Conservation (phyloP, 2,888 invertebrate genomes). For the Tipula confusa region DNA sequence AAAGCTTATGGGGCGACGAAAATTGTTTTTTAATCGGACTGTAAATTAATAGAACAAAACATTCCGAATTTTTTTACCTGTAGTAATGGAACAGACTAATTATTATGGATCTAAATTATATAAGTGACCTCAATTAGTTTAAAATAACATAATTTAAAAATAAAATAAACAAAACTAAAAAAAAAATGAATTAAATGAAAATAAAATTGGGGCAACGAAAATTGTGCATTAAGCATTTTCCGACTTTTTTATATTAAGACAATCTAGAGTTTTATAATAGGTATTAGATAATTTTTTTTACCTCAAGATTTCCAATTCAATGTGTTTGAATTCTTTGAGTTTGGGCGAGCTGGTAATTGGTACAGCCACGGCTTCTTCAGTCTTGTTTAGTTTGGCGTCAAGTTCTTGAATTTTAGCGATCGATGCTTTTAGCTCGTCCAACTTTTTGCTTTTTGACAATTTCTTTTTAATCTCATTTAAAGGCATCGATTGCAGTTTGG, state of each 20-base stretch:
- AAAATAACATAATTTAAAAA: background rate
- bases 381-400: constrained; percentile 52
- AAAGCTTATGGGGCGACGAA: constrained; percentile 58
- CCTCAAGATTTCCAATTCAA: constrained; percentile 69
- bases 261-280: background rate
- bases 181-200: background rate
- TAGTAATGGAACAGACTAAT: background rate
- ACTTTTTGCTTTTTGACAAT: constrained; percentile 62
- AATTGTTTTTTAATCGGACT: constrained; percentile 60
- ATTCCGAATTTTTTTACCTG: background rate
- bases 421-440: constrained; percentile 65
- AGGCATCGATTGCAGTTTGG: constrained; percentile 50
- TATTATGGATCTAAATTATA: background rate
- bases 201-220: background rate
- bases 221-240: background rate
- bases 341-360: constrained; percentile 35
- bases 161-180: background rate
- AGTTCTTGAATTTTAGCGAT: constrained; percentile 63
- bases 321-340: constrained; percentile 64
- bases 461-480: constrained; percentile 66
- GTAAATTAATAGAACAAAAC: too few relatives aligned
- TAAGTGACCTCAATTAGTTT: background rate
- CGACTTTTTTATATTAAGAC: background rate
- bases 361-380: constrained; percentile 38
- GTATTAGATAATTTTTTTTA: constrained; percentile 47